Evolutionary conservation across 2,113 vertebrate genomes (phyloP), one percentile per base, ranked within the genome.

Genomic region (Epinephelus cyanopodus): DNA sequence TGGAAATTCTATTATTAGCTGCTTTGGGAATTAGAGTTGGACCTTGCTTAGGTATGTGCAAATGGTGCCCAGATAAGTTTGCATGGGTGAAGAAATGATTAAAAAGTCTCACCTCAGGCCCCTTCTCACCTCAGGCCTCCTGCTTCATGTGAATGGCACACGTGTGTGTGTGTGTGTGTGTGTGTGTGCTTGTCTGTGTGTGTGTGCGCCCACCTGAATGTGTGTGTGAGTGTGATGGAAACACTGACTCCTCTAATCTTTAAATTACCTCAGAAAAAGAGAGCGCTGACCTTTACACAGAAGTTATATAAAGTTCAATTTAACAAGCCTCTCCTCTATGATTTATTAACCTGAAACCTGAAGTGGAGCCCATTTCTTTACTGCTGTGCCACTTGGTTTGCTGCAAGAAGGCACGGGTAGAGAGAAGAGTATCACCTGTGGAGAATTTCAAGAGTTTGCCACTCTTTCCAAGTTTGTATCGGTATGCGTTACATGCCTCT

Each of bases 231-330:
- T 83, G 91, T 85, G 90, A 94, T 94, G 93, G 93, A 95, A 95
- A 93, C 89, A 93, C 90, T 92, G 88, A 93, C 89, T 92, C 74
- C 75, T 89, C 88, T 93, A 90, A 95, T 95, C 91, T 94, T 93
- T 94, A 93, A 93, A 95, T 95, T 92, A 93, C 85, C 89, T 92
- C 91, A 4, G 67, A 91, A 93, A 91, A 92, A 90, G 86, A 84
- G 90, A 89, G 87, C 61, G 39, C 87, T 95, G 95, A 95, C 95
- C 95, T 95, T 95, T 95, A 92, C 87, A 85, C 84, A 91, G 90
- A 93, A 94, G 92, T 93, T 94, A 93, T 93, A 94, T 94, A 93
- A 95, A 95, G 92, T 94, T 94, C 86, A 91, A 89, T 93, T 93
- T 94, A 93, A 95, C 91, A 89, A 93, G 90, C 86, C 79, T 91